Conservation (phyloP, 2,888 invertebrate species). For the Cerceris ruficornis region DNA sequence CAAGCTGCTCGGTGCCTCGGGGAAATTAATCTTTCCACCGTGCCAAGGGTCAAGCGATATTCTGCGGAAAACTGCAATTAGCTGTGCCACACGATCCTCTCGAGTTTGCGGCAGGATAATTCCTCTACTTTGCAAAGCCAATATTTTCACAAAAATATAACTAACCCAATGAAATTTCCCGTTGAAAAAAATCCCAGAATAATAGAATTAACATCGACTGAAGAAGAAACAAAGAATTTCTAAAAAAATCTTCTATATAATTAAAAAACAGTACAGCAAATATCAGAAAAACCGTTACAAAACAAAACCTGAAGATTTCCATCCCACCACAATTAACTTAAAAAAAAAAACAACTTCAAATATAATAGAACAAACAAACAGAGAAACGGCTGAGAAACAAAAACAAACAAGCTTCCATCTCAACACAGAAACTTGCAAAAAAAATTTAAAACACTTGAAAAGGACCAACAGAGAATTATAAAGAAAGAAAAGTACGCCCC, state of each 20-base stretch:
- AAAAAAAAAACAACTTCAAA: not conserved
- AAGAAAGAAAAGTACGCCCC: slow-evolving; percentile 22
- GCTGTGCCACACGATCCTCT: not conserved
- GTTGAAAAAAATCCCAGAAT: too few species aligned
- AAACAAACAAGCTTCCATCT: not conserved
- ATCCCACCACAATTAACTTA: slow-evolving; percentile 7
- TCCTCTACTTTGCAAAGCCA: too few species aligned
- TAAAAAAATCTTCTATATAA: too few species aligned
- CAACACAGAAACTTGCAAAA: not conserved
- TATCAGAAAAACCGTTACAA: too few species aligned
- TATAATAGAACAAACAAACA: not conserved
- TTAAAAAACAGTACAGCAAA: too few species aligned
- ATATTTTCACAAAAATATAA: too few species aligned
- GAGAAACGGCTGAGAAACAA: not conserved
- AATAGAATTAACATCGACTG: too few species aligned
- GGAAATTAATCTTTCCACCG: slow-evolving; percentile 27
- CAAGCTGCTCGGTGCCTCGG: not conserved
- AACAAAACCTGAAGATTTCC: not conserved
- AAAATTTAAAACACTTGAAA: slow-evolving; percentile 14
- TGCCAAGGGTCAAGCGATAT: slow-evolving; percentile 22
- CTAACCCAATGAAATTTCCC: too few species aligned
- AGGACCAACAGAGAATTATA: slow-evolving; percentile 33
- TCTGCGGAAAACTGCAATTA: slow-evolving; percentile 13
- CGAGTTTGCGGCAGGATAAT: not conserved
- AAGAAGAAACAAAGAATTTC: too few species aligned